phyloP scores from a whole-genome alignment of 2,113 vertebrate species.

The Hemiscyllium ocellatum region DNA sequence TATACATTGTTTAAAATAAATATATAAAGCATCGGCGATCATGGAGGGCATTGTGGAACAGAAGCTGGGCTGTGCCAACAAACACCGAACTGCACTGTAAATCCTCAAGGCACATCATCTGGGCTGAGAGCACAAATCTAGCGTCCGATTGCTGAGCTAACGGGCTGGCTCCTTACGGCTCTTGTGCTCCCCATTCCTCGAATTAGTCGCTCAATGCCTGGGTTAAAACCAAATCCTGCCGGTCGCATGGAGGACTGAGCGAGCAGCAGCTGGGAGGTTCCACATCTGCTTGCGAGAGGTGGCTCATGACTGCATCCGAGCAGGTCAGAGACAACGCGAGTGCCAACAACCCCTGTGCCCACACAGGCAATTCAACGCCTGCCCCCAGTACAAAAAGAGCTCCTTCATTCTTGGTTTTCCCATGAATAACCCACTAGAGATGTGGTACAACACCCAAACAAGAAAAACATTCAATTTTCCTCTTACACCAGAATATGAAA shows the following conservation, averaged over 20 bases:
- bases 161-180: not conserved
- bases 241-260: not conserved
- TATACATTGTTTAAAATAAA: not conserved
- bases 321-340: not conserved
- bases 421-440: not conserved
- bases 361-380: not conserved
- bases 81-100: too few relatives aligned
- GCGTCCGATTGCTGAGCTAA: not conserved
- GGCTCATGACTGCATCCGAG: not conserved
- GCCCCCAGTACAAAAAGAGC: not conserved
- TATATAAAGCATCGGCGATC: not conserved
- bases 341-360: not conserved
- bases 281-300: not conserved
- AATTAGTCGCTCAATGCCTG: not conserved
- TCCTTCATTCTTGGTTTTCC: not conserved
- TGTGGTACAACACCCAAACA: not conserved
- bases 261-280: too few relatives aligned
- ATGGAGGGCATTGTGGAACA: not conserved
- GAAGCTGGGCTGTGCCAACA: not conserved
- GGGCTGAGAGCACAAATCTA: not conserved
- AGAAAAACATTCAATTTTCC: not conserved
- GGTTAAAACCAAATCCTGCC: not conserved
- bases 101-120: not conserved
- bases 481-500: not conserved
- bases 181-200: not conserved